A percentile compares a stretch with the other conserved stretches of the same genome.
phyloP scores from a whole-genome alignment of 2,113 vertebrate species.

The Cynoglossus semilaevis region DNA sequence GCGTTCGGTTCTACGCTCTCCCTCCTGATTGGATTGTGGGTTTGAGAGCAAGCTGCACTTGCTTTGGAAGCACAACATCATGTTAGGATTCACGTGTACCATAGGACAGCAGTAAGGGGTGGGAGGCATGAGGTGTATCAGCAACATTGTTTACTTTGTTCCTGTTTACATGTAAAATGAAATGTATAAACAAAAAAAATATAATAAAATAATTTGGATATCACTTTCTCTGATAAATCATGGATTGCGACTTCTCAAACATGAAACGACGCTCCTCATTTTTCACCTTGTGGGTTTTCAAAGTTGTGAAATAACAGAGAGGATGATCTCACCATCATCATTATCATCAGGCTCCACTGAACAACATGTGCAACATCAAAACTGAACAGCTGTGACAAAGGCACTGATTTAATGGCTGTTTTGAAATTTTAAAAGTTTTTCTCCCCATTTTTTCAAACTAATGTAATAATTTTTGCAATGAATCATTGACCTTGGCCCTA shows the following conservation, averaged over 20 bases:
- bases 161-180: constrained; percentile 81
- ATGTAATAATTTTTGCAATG: no score
- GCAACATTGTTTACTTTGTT: constrained; percentile 78
- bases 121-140: constrained; percentile 62
- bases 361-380: no score
- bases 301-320: no score
- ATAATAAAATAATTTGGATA: constrained; percentile 79
- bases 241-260: constrained; percentile 73
- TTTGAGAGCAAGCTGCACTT: constrained; percentile 33
- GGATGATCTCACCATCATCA: constrained; percentile 17
- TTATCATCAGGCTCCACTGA: not conserved
- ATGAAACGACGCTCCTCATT: no score
- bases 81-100: constrained; percentile 46
- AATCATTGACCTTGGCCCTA: no score
- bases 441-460: no score
- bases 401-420: no score
- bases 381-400: no score
- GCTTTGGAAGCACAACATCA: constrained; percentile 49
- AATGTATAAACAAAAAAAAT: constrained; percentile 69
- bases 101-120: constrained; percentile 28
- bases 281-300: no score
- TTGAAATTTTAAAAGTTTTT: no score
- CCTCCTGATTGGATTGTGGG: constrained; percentile 50
- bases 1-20: constrained; percentile 35
- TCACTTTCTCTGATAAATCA: constrained; percentile 83